Evolutionary conservation across 2,888 invertebrate species (phyloP), one percentile per base, ranked within the genome.

Genomic region (Pachydiplax longipennis): DNA sequence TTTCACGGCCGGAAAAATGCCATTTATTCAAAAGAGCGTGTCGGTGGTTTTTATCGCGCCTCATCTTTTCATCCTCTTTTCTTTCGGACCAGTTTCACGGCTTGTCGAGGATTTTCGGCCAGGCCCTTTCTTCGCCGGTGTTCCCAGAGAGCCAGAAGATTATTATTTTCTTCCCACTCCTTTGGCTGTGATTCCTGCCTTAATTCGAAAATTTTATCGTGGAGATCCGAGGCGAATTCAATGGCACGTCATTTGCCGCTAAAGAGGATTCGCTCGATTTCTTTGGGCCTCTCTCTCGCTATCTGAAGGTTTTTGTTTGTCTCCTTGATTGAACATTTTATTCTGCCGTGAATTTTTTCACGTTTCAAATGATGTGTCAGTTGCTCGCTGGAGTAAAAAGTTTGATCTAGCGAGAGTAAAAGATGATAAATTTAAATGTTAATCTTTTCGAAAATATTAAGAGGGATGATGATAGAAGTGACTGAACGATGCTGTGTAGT

Each of bases 1-100:
- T 87, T 87, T 87, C 65, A 61, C 82, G 87, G 35, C 61, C 61
- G 87, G 61, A 37, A 61, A 87, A 87, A 35, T 35, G 37, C 22
- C 35, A 48, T 87, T 87, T 87, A 35, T 87, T 73, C 25, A 73
- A 73, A 73, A 73, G 73, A 73, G 25, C 73, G 13, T 73, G 22
- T 61, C 37, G 18, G 10, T 13, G 31, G 13, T 8, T 37, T 87
- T 61, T 87, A 61, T 87, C 12, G 83, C 25, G 25, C 58, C 35
- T 58, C 8, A 18, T 87, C 87, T 61, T 35, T n/a, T 87, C 31
- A 37, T 35, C 15, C 58, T 35, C 61, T 87, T 31, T 5, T 83
- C 31, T 37, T 40, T 31, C 8, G 35, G 37, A 25, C 87, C 61
- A 61, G 58, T 87, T 87, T 87, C 37, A 25, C 40, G 65, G 61